These are phyloP conservation scores for Cyprinodon variegatus DNA, from an alignment of 2,113 vertebrate species.

Conservation along the genomic window DNA sequence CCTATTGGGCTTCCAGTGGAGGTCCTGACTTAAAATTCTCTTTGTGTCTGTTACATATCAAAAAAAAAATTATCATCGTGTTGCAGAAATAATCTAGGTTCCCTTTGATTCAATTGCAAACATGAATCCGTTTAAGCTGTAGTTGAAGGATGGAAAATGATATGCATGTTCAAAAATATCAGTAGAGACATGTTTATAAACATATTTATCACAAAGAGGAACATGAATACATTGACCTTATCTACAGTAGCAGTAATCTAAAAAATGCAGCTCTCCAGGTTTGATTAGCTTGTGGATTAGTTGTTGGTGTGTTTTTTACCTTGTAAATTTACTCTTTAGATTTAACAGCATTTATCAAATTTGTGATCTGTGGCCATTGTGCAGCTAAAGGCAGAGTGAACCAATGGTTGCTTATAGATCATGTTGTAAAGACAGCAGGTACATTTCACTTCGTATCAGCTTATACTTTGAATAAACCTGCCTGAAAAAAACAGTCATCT, in stretches of 20 bases:
- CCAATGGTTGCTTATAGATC: background rate
- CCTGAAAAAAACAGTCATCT: conserved; percentile 49
- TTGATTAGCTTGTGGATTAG: too few relatives aligned
- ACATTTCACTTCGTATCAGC: conserved; percentile 2
- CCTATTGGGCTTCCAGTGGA: background rate
- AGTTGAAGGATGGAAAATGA: background rate
- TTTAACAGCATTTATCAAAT: background rate
- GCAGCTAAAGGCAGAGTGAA: conserved; percentile 4
- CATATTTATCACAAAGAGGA: too few relatives aligned
- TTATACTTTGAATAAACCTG: conserved; percentile 33
- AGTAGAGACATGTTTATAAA: too few relatives aligned
- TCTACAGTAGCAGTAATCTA: too few relatives aligned
- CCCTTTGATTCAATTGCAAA: background rate
- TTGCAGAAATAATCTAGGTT: too few relatives aligned
- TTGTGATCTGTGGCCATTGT: conserved; percentile 9
- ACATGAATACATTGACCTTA: too few relatives aligned
- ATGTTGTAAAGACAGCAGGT: conserved; percentile 20
- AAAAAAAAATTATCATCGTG: too few relatives aligned
- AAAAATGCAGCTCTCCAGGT: too few relatives aligned
- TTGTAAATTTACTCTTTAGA: background rate
- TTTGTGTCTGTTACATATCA: too few relatives aligned
- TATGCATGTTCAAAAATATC: background rate
- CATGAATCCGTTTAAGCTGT: background rate
- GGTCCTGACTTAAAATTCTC: background rate
- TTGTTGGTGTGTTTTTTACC: background rate